Evolutionary conservation across 1,140 invertebrate genomes (phyloP).

Genomic region (Eupristina koningsbergeri): DNA sequence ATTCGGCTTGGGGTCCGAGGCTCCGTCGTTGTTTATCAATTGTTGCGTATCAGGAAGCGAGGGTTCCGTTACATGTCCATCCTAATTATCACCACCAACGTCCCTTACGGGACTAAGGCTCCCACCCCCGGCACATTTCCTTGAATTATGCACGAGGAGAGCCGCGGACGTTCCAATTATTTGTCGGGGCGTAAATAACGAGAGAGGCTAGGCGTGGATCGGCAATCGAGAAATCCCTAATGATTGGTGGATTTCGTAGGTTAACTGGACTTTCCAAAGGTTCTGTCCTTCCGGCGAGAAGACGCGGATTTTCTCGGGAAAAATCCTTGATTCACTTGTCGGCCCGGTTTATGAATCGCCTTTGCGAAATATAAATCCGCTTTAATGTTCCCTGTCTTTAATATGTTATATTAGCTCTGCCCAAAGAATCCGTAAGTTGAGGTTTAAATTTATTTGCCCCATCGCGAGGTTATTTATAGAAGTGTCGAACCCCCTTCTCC

Average conservation of each 20-base stretch:
- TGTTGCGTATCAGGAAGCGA: background rate
- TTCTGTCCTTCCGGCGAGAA: too few species aligned
- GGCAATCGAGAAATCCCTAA: background rate
- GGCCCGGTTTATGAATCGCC: slow-evolving; percentile 5
- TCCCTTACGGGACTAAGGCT: background rate
- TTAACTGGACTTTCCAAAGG: background rate
- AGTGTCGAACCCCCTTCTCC: background rate
- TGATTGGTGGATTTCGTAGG: background rate
- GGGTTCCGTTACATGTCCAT: background rate
- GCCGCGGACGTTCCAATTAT: background rate
- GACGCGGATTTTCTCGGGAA: background rate
- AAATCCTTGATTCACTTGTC: background rate
- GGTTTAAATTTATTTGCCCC: background rate
- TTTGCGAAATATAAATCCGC: background rate
- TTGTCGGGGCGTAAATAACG: background rate
- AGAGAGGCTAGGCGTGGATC: background rate
- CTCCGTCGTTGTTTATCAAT: slow-evolving; percentile 4
- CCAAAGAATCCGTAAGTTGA: background rate
- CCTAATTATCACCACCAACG: background rate
- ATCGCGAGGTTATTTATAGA: background rate
- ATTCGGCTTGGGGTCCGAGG: slow-evolving; percentile 11
- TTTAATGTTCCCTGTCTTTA: slow-evolving; percentile 6
- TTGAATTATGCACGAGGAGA: background rate
- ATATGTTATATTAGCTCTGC: slow-evolving; percentile 19
- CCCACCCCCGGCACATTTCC: background rate